These are phyloP conservation scores for Jaculus jaculus DNA, from an alignment of 2,113 vertebrate genomes.

Conservation along the genomic window DNA sequence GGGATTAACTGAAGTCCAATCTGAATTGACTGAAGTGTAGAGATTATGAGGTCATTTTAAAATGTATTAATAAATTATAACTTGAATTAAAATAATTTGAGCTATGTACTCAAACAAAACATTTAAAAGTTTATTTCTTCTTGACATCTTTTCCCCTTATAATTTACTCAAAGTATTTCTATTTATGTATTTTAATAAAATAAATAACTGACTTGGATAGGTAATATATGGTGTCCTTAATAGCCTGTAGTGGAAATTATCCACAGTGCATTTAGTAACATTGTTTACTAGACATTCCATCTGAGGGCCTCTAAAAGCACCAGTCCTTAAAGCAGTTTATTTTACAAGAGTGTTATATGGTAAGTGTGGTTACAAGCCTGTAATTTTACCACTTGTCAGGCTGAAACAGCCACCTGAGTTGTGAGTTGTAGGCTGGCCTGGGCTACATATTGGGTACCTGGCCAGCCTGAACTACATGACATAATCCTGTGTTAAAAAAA, in stretches of 20 bases:
- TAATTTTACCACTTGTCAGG: background rate
- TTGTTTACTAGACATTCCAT: background rate
- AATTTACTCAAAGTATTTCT: constrained; percentile 2
- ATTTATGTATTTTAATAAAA: constrained; percentile 36
- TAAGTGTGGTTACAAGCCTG: background rate
- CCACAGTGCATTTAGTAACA: constrained; percentile 7
- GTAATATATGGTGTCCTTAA: background rate
- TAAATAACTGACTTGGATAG: background rate
- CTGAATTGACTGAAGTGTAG: too few species aligned
- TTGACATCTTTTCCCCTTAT: constrained; percentile 20
- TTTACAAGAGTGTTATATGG: background rate
- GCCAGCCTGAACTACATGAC: background rate
- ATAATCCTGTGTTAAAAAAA: background rate
- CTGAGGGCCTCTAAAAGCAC: constrained; percentile 8
- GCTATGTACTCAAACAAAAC: background rate
- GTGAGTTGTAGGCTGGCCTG: background rate
- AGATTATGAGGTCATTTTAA: constrained; percentile 13
- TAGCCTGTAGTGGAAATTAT: background rate
- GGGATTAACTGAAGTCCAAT: background rate
- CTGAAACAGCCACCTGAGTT: background rate
- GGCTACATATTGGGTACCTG: background rate
- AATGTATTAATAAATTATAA: constrained; percentile 23
- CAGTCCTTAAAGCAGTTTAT: background rate
- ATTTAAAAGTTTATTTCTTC: constrained; percentile 49
- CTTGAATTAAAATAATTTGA: constrained; percentile 49